Conservation (phyloP, 2,888 invertebrate genomes). For the Epicampocera succincta region DNA sequence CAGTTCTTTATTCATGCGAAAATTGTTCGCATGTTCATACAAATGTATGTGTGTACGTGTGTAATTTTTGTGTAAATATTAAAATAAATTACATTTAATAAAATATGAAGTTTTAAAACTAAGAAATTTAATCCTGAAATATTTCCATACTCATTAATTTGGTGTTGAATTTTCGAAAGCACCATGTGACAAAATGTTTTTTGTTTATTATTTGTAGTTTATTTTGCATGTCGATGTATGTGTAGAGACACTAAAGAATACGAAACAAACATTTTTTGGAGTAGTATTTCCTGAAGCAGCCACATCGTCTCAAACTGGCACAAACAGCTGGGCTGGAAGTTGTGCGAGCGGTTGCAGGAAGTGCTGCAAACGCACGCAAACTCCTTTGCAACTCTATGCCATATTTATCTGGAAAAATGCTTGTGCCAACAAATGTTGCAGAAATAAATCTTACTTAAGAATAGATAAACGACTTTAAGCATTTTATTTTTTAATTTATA, state of each 20-base stretch:
- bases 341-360: constrained; percentile 13
- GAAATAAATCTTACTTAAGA: constrained; percentile 72
- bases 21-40: no score
- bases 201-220: constrained; percentile 48
- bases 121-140: constrained; percentile 49
- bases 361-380: constrained; percentile 6
- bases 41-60: not conserved
- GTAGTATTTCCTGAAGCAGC: constrained; percentile 19
- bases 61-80: not conserved
- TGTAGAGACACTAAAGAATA: no score
- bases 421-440: constrained; percentile 69
- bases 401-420: constrained; percentile 56
- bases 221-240: not conserved
- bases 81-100: constrained; percentile 19
- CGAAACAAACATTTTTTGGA: constrained; percentile 27
- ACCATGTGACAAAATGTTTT: constrained; percentile 59
- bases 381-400: not conserved
- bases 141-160: constrained; percentile 55
- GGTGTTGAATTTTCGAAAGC: constrained; percentile 34
- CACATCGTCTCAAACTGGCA: constrained; percentile 3
- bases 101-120: constrained; percentile 29
- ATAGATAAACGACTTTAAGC: constrained; percentile 72
- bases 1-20: not conserved
- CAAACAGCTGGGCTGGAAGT: constrained; percentile 22
- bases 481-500: constrained; percentile 57